phyloP scores from a whole-genome alignment of 2,113 vertebrate species.

The Dromaius novaehollandiae region DNA sequence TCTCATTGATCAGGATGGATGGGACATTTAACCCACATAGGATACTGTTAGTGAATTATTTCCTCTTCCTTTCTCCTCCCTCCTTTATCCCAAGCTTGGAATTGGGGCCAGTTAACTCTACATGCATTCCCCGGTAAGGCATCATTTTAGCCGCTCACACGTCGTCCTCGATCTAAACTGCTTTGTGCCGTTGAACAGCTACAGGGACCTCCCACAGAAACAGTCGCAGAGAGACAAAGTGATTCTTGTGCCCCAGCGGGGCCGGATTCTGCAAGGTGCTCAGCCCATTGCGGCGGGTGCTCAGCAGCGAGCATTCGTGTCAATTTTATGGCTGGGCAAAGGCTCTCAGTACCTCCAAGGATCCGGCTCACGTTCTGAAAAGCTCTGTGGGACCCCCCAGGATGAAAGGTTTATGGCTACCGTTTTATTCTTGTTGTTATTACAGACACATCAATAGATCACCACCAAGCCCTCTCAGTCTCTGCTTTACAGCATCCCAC shows the following conservation, averaged over 20 bases:
- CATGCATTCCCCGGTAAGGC: neutral
- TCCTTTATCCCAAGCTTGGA: conserved; percentile 37
- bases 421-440: conserved; percentile 70
- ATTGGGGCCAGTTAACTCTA: neutral
- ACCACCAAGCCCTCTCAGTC: conserved; percentile 65
- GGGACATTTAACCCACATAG: conserved; percentile 63
- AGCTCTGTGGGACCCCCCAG: conserved; percentile 69
- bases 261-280: neutral
- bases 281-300: rapidly evolving
- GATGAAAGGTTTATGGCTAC: conserved; percentile 72
- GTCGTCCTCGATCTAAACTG: rapidly evolving
- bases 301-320: neutral
- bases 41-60: conserved; percentile 68
- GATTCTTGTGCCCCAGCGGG: neutral
- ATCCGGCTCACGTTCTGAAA: neutral
- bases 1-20: conserved; percentile 65
- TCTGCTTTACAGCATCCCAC: conserved; percentile 72
- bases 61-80: conserved; percentile 67
- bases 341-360: conserved; percentile 34
- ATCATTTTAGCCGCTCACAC: neutral
- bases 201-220: neutral
- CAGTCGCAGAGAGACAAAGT: rapidly evolving
- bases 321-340: neutral
- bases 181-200: neutral
- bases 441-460: conserved; percentile 71